Conservation (phyloP, 1,140 invertebrate genomes). For the Lanistes nyassanus region DNA sequence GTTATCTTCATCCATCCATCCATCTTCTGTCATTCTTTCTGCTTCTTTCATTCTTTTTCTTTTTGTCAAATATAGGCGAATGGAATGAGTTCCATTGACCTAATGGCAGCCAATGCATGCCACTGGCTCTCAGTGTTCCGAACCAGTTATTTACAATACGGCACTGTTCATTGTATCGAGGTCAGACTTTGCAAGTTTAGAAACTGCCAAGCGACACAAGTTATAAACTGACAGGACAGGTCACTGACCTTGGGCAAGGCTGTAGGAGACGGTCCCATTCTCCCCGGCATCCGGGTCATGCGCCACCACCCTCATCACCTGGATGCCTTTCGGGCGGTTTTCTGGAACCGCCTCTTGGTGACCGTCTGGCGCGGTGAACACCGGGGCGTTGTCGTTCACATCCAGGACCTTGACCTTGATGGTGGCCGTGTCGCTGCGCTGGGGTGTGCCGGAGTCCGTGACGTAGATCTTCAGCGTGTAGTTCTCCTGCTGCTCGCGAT, state of each 20-base stretch:
- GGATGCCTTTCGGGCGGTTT: conserved; percentile 82
- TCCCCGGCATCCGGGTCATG: conserved; percentile 84
- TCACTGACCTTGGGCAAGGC: conserved; percentile 38
- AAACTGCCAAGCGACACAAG: too few relatives aligned
- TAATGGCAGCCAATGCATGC: too few relatives aligned
- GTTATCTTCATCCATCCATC: too few relatives aligned
- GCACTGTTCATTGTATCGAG: too few relatives aligned
- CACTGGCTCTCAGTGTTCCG: too few relatives aligned
- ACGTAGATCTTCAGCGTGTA: conserved; percentile 88
- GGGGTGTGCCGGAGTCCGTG: conserved; percentile 83
- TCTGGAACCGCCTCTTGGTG: conserved; percentile 73
- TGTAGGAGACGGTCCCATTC: conserved; percentile 59
- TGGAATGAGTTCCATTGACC: too few relatives aligned
- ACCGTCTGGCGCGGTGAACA: conserved; percentile 74
- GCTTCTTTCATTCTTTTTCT: too few relatives aligned
- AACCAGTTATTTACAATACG: too few relatives aligned
- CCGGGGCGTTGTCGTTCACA: conserved; percentile 86
- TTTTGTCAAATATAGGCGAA: too few relatives aligned
- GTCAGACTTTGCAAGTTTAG: too few relatives aligned
- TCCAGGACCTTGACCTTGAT: conserved; percentile 83
- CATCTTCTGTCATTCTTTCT: too few relatives aligned
- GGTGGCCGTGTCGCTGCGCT: conserved; percentile 74
- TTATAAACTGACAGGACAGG: too few relatives aligned
- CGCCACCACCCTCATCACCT: conserved; percentile 95
- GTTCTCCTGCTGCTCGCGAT: conserved; percentile 81